A percentile compares a stretch with the other conserved stretches of the same genome.
Evolutionary conservation across 2,888 invertebrate genomes (phyloP).

Genomic region (Archaeoteleia sp.): DNA sequence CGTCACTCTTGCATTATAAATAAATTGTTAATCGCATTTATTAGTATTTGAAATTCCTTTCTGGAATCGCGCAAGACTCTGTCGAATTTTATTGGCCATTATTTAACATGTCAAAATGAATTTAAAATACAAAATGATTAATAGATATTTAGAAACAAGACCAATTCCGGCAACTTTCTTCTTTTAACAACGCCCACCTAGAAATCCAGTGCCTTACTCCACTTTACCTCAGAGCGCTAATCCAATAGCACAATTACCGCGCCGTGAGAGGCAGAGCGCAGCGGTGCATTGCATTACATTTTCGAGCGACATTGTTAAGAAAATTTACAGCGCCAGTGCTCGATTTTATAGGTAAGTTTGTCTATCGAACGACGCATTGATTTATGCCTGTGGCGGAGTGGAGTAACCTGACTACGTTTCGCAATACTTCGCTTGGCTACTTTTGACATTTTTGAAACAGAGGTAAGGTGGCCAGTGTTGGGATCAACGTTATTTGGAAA

Average conservation of each 20-base stretch:
- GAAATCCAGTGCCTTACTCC: neutral
- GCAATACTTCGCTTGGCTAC: slow-evolving; percentile 36
- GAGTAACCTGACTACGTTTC: slow-evolving; percentile 38
- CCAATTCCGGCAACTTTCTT: slow-evolving; percentile 1
- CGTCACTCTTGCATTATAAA: no score
- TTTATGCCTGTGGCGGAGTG: slow-evolving; percentile 30
- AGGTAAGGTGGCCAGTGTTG: slow-evolving; percentile 28
- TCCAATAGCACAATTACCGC: slow-evolving; percentile 18
- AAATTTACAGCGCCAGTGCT: slow-evolving; percentile 37
- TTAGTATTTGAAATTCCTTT: slow-evolving; percentile 2
- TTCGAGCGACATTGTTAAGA: slow-evolving; percentile 46
- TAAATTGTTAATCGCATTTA: no score
- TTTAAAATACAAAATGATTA: neutral
- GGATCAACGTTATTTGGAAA: slow-evolving; percentile 20
- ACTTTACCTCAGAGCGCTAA: slow-evolving; percentile 8
- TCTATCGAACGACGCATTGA: slow-evolving; percentile 47
- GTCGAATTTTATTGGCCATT: neutral
- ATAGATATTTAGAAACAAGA: neutral
- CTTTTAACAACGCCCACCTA: neutral
- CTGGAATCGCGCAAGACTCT: neutral
- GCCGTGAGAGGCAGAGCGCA: slow-evolving; percentile 6
- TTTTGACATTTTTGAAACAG: slow-evolving; percentile 14
- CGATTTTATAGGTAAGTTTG: slow-evolving; percentile 43
- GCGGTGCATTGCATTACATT: slow-evolving; percentile 23
- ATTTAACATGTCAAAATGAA: slow-evolving; percentile 16